Conservation (phyloP, 2,888 invertebrate genomes). For the Lepas anatifera region DNA sequence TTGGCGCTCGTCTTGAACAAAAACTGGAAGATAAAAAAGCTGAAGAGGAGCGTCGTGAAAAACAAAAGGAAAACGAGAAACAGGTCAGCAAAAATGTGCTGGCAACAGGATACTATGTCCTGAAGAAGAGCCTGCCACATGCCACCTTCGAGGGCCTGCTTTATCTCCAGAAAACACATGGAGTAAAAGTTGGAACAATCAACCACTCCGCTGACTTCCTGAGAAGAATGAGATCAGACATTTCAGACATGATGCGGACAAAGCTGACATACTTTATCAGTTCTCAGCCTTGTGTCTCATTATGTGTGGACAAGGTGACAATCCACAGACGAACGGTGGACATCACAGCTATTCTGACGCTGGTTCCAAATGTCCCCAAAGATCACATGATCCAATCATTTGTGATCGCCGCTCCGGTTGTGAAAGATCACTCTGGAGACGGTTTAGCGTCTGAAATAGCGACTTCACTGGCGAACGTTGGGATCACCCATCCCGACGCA, state of each 20-base stretch:
- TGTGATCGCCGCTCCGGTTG: background rate
- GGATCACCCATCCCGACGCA: background rate
- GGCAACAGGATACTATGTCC: background rate
- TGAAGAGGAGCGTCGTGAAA: too few species aligned
- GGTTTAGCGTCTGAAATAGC: background rate
- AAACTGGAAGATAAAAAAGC: too few species aligned
- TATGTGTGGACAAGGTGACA: background rate
- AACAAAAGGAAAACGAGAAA: too few species aligned
- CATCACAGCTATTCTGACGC: background rate
- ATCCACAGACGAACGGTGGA: background rate
- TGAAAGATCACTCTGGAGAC: background rate
- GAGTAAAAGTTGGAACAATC: background rate
- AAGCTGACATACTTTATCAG: background rate
- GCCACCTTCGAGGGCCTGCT: background rate
- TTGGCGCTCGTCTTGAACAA: too few species aligned
- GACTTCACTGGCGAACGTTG: background rate
- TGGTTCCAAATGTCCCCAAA: background rate
- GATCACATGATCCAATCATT: background rate
- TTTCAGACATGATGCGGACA: background rate
- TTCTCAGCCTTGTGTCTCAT: background rate
- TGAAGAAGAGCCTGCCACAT: background rate
- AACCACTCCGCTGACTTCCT: background rate
- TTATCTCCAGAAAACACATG: background rate
- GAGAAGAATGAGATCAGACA: background rate
- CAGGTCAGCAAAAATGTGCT: too few species aligned